Conservation (phyloP, 2,888 invertebrate species). For the Chymomyza procnemis region DNA sequence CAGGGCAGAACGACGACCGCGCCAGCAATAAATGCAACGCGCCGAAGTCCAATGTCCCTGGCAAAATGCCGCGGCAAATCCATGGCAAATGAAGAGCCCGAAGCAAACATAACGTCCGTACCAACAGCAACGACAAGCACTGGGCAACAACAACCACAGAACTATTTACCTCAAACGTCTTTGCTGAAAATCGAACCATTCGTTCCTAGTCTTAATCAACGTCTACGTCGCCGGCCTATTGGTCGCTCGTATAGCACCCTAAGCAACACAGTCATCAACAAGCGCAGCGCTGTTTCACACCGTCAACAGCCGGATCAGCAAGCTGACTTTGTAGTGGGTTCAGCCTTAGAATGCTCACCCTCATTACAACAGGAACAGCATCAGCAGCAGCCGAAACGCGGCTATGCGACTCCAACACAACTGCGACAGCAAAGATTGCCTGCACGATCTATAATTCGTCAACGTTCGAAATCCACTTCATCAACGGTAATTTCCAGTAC, state of each 20-base stretch:
- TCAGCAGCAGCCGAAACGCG: constrained; percentile 50
- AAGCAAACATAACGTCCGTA: constrained; percentile 29
- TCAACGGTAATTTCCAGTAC: constrained; percentile 67
- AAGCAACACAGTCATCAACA: constrained; percentile 72
- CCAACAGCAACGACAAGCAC: constrained; percentile 29
- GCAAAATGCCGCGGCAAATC: constrained; percentile 75
- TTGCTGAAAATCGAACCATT: constrained; percentile 79
- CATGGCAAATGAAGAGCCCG: constrained; percentile 61
- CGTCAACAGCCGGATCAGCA: neutral
- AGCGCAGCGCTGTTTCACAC: constrained; percentile 39
- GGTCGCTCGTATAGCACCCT: constrained; percentile 78
- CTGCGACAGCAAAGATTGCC: constrained; percentile 54
- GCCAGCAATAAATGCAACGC: constrained; percentile 25
- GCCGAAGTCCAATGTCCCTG: constrained; percentile 69
- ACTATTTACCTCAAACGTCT: constrained; percentile 77
- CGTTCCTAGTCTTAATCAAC: constrained; percentile 77
- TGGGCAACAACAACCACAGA: constrained; percentile 50
- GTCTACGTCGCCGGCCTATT: constrained; percentile 75
- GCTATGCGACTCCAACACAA: constrained; percentile 49
- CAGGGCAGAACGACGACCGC: constrained; percentile 35
- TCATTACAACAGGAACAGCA: constrained; percentile 20
- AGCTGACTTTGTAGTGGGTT: constrained; percentile 9
- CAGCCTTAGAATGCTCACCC: neutral
- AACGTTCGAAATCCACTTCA: constrained; percentile 74
- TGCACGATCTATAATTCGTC: constrained; percentile 51